Evolutionary conservation across 2,888 invertebrate genomes (phyloP).

Genomic region (Leptinotarsa peninsularis): DNA sequence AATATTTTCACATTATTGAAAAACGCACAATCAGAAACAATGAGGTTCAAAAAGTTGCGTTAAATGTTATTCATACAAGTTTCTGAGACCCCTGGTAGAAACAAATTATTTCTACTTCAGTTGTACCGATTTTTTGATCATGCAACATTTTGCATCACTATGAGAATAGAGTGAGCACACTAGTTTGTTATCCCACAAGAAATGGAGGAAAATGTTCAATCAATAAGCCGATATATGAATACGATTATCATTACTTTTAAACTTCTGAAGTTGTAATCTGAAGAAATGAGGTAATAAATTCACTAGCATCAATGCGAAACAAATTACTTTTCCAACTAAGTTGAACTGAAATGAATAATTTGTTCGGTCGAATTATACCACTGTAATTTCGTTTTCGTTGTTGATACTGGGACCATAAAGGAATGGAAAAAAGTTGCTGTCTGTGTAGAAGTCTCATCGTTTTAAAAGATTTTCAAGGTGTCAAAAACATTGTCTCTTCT

Average conservation of each 20-base stretch:
- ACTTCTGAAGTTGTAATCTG: constrained; percentile 9
- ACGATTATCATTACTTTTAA: constrained; percentile 4
- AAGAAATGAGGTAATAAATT: constrained; percentile 18
- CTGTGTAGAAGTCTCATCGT: neutral
- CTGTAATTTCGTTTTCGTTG: neutral
- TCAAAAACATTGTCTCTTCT: too few relatives aligned
- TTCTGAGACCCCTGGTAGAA: too few relatives aligned
- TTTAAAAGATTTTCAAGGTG: neutral
- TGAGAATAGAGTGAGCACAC: too few relatives aligned
- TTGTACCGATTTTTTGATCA: too few relatives aligned
- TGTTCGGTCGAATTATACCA: neutral
- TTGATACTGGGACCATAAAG: neutral
- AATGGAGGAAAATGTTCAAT: neutral
- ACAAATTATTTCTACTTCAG: too few relatives aligned
- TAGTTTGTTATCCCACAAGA: too few relatives aligned
- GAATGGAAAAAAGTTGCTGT: neutral
- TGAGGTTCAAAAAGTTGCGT: too few relatives aligned
- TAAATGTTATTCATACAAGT: too few relatives aligned
- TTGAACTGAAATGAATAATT: constrained; percentile 12
- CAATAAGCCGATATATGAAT: neutral
- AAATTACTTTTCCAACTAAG: neutral
- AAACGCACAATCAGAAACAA: too few relatives aligned
- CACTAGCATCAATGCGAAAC: neutral
- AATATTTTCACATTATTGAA: too few relatives aligned
- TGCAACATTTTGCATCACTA: too few relatives aligned